These are phyloP conservation scores for Grammomys surdaster DNA, from an alignment of 2,113 vertebrate species.

Conservation along the genomic window DNA sequence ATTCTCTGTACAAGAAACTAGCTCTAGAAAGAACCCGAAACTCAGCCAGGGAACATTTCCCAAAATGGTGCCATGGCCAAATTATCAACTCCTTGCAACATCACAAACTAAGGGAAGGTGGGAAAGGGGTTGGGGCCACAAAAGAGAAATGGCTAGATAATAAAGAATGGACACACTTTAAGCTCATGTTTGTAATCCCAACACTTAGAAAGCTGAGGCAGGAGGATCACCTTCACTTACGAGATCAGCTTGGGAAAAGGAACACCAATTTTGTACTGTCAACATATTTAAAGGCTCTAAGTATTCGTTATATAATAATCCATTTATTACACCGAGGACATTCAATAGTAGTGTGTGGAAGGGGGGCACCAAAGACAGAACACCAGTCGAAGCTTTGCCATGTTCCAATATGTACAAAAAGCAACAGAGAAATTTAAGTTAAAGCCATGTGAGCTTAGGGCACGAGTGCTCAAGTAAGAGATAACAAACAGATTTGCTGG, in stretches of 20 bases:
- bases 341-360: neutral
- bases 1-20: neutral
- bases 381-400: neutral
- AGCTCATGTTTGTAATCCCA: neutral
- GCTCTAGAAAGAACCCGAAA: neutral
- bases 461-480: neutral
- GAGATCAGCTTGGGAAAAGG: neutral
- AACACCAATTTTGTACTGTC: neutral
- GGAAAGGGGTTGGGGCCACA: accelerated
- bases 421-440: neutral
- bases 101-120: neutral
- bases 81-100: neutral
- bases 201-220: neutral
- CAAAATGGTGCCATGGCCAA: neutral
- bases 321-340: neutral
- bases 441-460: neutral
- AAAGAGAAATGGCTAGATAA: neutral
- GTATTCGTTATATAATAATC: neutral
- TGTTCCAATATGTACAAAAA: neutral
- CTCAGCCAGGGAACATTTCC: neutral
- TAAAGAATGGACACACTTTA: neutral
- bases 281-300: neutral
- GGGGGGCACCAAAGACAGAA: neutral
- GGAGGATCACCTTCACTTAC: neutral
- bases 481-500: neutral